Base-by-base conservation (phyloP, 92 coral and sea anemone species). In the Zoanthus gigantus region DNA sequence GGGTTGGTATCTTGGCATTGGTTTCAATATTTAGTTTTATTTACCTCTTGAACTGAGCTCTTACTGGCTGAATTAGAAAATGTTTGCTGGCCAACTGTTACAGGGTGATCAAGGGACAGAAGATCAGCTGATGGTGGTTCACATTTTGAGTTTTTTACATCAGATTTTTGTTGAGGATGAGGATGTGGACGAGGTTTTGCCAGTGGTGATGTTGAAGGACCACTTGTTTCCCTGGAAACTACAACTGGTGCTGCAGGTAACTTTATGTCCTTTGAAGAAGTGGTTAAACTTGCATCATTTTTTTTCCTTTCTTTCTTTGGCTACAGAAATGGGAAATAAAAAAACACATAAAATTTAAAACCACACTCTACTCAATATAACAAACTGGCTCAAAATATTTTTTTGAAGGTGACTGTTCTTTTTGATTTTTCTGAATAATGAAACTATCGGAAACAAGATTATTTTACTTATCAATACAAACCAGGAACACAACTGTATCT, bases 21-120 rank as follows among this genome's bases (percentile, higher is more conserved):
- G 42, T 37, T 4, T 37, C 3, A 4, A 37, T 37, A 37, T 37
- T 37, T 37, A 37, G 3, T 37, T 37, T 58, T 58, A 58, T 63
- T 63, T 63, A 63, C 69, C 69, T 63, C 69, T 18, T 63, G 69
- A 63, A 9, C 32, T 13, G 72, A 14, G 17, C 15, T 79, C 5
- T 15, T 60, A 61, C 30, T 63, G 29, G 69, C 69, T 63, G 69
- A 28, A 28, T 63, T 63, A 3, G 72, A 45, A 9, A 17, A 6
- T 79, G 61, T 32, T n/a, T 65, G 76, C 14, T 48, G 31, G 46
- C 23, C 66, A 14, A 50, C 31, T 9, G 63, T 4, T 10, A 31
- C 85, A 18, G 85, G 85, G 29, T 81, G 57, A 53, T 81, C 85
- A 66, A 81, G 85, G 53, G 85, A 81, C 11, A 81, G 61, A 66